phyloP scores from a whole-genome alignment of 2,888 invertebrate genomes.

The Harmothoe impar region DNA sequence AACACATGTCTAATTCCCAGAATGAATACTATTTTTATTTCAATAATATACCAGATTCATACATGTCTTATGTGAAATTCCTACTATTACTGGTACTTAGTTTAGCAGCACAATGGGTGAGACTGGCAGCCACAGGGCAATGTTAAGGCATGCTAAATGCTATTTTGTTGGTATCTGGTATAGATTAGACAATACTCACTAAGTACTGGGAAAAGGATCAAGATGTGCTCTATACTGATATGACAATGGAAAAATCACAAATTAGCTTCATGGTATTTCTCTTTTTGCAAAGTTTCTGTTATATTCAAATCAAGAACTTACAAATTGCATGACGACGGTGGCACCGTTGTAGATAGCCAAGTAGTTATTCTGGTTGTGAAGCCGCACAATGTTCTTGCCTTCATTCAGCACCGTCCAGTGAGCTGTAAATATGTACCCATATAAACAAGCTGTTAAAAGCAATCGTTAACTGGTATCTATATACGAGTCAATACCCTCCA shows the following conservation, averaged over 20 bases:
- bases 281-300: neutral
- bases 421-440: conserved; percentile 72
- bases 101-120: too few relatives aligned
- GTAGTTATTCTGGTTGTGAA: conserved; percentile 82
- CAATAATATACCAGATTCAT: too few relatives aligned
- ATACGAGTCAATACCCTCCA: too few relatives aligned
- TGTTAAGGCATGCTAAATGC: too few relatives aligned
- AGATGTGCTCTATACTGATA: neutral
- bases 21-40: too few relatives aligned
- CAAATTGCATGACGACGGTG: conserved; percentile 75
- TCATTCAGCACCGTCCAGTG: conserved; percentile 82
- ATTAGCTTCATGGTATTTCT: neutral
- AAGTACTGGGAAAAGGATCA: neutral
- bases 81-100: too few relatives aligned
- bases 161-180: too few relatives aligned
- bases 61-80: too few relatives aligned
- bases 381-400: conserved; percentile 79
- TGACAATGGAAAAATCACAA: neutral
- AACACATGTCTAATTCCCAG: too few relatives aligned
- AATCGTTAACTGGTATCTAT: too few relatives aligned
- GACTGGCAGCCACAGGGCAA: too few relatives aligned
- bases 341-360: conserved; percentile 77
- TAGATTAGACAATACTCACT: neutral
- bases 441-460: too few relatives aligned
- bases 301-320: conserved; percentile 67